Percentiles rank a stretch among this genome's conserved stretches.
These are phyloP conservation scores for Phragmatobia fuliginosa DNA, from an alignment of 2,888 invertebrate species.

Conservation along the genomic window DNA sequence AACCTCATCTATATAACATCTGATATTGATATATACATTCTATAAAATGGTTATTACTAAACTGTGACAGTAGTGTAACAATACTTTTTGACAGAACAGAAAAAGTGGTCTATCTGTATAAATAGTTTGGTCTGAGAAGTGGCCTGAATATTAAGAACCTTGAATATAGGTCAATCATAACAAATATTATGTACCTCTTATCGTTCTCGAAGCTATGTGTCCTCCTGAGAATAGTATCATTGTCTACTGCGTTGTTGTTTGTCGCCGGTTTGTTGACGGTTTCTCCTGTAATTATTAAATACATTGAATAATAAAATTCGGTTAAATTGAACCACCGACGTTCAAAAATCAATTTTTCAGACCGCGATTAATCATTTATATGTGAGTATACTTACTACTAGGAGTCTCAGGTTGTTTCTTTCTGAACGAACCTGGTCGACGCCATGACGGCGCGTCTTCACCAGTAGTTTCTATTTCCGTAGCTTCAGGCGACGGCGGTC, in stretches of 20 bases:
- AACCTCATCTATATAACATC: background rate
- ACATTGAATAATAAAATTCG: background rate
- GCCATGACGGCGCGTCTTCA: constrained; percentile 81
- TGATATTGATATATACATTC: background rate
- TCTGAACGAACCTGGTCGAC: constrained; percentile 76
- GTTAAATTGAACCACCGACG: background rate
- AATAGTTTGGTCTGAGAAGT: background rate
- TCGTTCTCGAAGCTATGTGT: constrained; percentile 96
- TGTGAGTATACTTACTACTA: constrained; percentile 60
- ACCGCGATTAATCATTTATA: background rate
- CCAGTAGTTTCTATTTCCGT: constrained; percentile 56
- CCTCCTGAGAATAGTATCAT: constrained; percentile 88
- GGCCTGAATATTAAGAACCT: background rate
- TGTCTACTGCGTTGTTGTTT: constrained; percentile 67
- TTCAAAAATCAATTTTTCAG: background rate
- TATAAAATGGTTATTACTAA: background rate
- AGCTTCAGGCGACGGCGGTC: constrained; percentile 73
- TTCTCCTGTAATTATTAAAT: constrained; percentile 56
- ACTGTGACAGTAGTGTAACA: too few relatives aligned
- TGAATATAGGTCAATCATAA: background rate
- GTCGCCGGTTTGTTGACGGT: constrained; percentile 84
- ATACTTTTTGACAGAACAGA: too few relatives aligned
- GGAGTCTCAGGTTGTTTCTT: constrained; percentile 68
- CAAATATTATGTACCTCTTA: constrained; percentile 88
- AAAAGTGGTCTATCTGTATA: too few relatives aligned